These are phyloP conservation scores for Clarias macrocephalus DNA, from an alignment of 2,113 vertebrate genomes.

Conservation along the genomic window DNA sequence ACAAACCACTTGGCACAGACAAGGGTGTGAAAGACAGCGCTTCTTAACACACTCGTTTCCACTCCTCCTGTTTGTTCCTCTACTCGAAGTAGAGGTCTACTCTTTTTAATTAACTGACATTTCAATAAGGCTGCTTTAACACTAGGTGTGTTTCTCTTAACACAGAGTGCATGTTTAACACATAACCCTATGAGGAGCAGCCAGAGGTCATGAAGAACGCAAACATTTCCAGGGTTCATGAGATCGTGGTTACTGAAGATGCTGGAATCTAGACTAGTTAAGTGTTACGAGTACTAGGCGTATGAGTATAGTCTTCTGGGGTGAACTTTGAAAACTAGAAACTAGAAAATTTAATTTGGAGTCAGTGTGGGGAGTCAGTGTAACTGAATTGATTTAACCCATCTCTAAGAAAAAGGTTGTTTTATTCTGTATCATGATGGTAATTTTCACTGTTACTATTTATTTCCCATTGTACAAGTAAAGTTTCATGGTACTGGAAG, in stretches of 20 bases:
- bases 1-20: slow-evolving; percentile 49
- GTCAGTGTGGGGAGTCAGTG: too few species aligned
- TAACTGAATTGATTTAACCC: too few species aligned
- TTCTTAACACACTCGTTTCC: background rate
- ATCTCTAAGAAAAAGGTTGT: too few species aligned
- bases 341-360: too few species aligned
- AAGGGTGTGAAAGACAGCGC: slow-evolving; percentile 41
- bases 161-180: background rate
- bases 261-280: background rate
- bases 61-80: background rate
- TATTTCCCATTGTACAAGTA: too few species aligned
- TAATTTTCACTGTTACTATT: too few species aligned
- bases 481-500: too few species aligned
- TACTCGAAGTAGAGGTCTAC: too few species aligned
- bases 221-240: background rate
- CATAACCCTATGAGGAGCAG: background rate
- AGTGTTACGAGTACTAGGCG: background rate
- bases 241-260: background rate
- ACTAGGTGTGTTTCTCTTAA: background rate
- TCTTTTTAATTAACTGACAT: background rate
- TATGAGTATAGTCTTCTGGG: background rate
- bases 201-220: background rate
- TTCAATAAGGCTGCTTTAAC: background rate
- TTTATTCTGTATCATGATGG: too few species aligned
- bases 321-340: too few species aligned